These are phyloP conservation scores for Auanema freiburgensis DNA, from an alignment of 2,888 invertebrate genomes.

Conservation along the genomic window DNA sequence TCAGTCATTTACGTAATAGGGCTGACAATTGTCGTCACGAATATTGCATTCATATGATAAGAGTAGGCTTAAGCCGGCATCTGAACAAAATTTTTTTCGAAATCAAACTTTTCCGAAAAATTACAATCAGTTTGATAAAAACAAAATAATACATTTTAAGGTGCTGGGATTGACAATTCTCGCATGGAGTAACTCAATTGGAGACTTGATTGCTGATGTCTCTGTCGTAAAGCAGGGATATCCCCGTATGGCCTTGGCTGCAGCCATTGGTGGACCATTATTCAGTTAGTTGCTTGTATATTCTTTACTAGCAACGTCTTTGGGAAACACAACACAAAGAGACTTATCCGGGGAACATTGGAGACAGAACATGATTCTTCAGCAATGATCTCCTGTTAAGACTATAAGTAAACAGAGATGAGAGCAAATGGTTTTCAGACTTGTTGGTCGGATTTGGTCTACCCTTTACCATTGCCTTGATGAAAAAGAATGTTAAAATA, in stretches of 20 bases:
- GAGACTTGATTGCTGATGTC: constrained; percentile 72
- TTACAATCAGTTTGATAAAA: constrained; percentile 4
- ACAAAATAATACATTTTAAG: constrained; percentile 10
- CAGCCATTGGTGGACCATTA: constrained; percentile 75
- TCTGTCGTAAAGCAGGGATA: constrained; percentile 73
- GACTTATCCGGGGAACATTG: background rate
- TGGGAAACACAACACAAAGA: background rate
- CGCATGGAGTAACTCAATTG: constrained; percentile 74
- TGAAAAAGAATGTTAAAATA: constrained; percentile 47
- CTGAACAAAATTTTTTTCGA: too few relatives aligned
- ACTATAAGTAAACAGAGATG: too few relatives aligned
- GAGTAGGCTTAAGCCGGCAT: too few relatives aligned
- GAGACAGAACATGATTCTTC: background rate
- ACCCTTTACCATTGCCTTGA: constrained; percentile 52
- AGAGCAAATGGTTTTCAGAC: constrained; percentile 36
- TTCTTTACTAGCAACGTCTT: background rate
- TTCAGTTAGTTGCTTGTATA: constrained; percentile 68
- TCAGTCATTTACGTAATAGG: too few relatives aligned
- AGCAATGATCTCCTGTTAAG: background rate
- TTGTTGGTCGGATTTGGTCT: constrained; percentile 57
- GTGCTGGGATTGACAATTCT: constrained; percentile 74
- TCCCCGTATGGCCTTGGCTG: constrained; percentile 74
- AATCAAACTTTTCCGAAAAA: background rate
- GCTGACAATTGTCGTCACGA: background rate
- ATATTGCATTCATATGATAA: constrained; percentile 1